Evolutionary conservation across 2,797 vertebrate genomes (phyloP).

Genomic region (Rhinoraja longicauda): DNA sequence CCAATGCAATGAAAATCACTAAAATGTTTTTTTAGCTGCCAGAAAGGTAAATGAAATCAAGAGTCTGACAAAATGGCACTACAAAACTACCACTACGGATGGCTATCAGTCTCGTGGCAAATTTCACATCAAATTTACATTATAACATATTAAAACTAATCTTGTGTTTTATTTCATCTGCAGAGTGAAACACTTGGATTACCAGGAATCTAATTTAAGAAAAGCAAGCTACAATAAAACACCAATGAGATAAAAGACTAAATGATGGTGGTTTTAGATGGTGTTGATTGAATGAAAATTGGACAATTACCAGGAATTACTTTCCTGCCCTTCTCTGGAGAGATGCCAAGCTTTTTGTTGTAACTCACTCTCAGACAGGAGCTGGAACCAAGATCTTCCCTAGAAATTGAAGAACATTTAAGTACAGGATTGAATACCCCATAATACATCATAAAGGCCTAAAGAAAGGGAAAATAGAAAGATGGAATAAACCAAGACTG

Average conservation of each 20-base stretch:
- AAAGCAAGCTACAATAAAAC: neutral
- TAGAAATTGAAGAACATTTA: neutral
- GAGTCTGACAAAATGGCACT: neutral
- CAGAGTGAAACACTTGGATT: neutral
- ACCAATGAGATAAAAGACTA: neutral
- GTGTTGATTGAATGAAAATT: neutral
- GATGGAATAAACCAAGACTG: neutral
- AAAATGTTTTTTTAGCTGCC: neutral
- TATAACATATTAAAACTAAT: neutral
- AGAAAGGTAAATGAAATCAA: neutral
- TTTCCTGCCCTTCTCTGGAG: neutral
- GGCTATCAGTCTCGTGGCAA: neutral
- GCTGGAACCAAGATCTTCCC: neutral
- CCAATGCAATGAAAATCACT: neutral
- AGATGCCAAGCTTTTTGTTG: constrained; percentile 4
- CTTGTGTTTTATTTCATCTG: neutral
- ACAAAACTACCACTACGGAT: neutral
- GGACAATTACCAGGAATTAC: neutral
- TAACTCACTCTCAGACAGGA: neutral
- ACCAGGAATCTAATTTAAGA: neutral
- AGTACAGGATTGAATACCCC: neutral
- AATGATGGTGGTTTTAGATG: neutral
- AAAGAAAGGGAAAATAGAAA: neutral
- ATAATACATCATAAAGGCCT: neutral
- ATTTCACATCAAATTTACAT: neutral